Evolutionary conservation across 2,113 vertebrate genomes (phyloP), one percentile per base, ranked within the genome.

Genomic region (Steatornis caripensis): DNA sequence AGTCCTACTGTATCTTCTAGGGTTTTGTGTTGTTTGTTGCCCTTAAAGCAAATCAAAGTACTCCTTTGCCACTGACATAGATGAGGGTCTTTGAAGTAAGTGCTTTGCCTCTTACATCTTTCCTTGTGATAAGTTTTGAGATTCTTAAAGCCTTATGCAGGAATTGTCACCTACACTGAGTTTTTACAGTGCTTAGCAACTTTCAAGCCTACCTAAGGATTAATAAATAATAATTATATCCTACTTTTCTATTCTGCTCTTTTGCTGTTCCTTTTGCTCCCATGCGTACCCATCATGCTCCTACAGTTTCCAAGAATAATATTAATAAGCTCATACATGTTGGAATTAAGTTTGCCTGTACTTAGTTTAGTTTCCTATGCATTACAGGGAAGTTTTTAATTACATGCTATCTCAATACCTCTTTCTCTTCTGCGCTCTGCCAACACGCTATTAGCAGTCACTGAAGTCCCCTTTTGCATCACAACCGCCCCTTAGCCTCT

Each of bases 1-100:
- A 85, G 37, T 54, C 62, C 54, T 49, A 9, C 70, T 68, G 72
- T 46, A 46, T 71, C n/a, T 91, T 49, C 69, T 36, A 87, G 41
- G 15, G 2, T 37, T 34, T 74, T 58, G 49, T 83, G 87, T 87
- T 90, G 84, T 93, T 96, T 96, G 76, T 87, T 93, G 90, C 46
- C 75, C 76, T 66, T 88, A 94, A 94, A 94, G 79, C 34, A 92
- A 84, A 93, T 74, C 45, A 36, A 83, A 95, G 75, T 39, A 74
- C 78, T 93, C 74, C 84, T 93, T 89, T 77, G 74, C 79, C 45
- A 30, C 54, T 82, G 87, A 65, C 49, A 36, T 5, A 57, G 77
- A 43, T 5, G 1, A 37, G 34, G 45, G 76, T 46, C 72, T 93
- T 92, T 65, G 69, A 92, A 71, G 57, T 55, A 83, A 90, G 43